These are phyloP conservation scores for Tenualosa ilisha DNA, from an alignment of 2,797 vertebrate genomes.

Conservation along the genomic window DNA sequence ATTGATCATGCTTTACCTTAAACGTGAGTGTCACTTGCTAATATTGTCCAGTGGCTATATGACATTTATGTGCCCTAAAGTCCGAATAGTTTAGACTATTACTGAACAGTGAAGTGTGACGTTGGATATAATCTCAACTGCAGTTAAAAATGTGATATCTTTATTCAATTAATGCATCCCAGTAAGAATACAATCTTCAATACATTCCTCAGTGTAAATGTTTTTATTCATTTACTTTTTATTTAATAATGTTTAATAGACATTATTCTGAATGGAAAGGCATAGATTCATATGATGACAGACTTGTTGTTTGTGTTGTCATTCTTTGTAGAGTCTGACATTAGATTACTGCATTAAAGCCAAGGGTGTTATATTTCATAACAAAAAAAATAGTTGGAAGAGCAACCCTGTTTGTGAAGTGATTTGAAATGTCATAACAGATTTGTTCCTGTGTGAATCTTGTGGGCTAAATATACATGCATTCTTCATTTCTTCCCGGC, in stretches of 20 bases:
- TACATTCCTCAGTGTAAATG: background rate
- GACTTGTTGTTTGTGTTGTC: background rate
- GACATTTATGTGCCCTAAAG: background rate
- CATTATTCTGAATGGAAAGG: background rate
- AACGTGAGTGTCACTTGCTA: background rate
- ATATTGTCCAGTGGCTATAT: background rate
- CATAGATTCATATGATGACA: background rate
- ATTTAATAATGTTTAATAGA: background rate
- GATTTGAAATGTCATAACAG: background rate
- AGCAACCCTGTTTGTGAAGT: background rate
- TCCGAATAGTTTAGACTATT: too few species aligned
- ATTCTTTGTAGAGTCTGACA: background rate
- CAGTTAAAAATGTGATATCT: background rate
- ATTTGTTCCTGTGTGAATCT: background rate
- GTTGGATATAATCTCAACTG: background rate
- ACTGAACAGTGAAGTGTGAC: background rate
- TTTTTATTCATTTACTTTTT: background rate
- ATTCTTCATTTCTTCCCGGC: conserved; percentile 27
- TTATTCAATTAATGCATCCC: conserved; percentile 1
- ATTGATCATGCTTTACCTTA: background rate
- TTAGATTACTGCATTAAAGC: conserved; percentile 16
- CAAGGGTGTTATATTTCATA: background rate
- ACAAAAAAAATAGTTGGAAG: background rate
- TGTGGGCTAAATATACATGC: background rate
- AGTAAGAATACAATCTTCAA: background rate